Conservation (phyloP, 2,888 invertebrate genomes). For the Cremastinae sp. region DNA sequence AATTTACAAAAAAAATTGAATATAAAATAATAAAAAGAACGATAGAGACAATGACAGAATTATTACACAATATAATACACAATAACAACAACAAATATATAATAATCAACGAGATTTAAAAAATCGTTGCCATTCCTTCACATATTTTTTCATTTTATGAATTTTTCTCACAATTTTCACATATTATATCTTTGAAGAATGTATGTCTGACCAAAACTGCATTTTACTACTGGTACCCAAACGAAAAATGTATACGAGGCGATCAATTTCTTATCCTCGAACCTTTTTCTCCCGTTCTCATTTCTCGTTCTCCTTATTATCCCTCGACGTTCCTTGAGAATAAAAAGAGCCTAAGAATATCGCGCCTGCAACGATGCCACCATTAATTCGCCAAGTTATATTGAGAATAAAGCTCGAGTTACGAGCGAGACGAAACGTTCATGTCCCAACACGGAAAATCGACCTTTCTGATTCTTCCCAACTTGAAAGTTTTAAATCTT, state of each 20-base stretch:
- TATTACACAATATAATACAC: no score
- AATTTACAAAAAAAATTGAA: no score
- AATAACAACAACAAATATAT: no score
- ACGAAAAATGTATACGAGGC: neutral
- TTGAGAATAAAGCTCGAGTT: slow-evolving; percentile 74
- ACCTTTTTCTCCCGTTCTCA: slow-evolving; percentile 41
- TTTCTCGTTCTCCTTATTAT: slow-evolving; percentile 35
- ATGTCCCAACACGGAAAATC: slow-evolving; percentile 43
- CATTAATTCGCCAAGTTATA: slow-evolving; percentile 75
- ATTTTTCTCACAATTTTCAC: no score
- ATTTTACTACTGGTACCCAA: slow-evolving; percentile 53
- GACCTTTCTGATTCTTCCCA: slow-evolving; percentile 46
- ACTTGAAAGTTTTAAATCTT: slow-evolving; percentile 28
- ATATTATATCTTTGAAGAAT: no score
- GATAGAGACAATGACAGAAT: no score
- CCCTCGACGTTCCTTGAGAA: slow-evolving; percentile 63
- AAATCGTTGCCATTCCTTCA: no score
- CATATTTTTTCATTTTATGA: no score
- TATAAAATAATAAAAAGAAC: no score
- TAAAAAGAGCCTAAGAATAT: no score
- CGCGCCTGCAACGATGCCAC: slow-evolving; percentile 70
- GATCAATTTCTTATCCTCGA: slow-evolving; percentile 5
- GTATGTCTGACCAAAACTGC: slow-evolving; percentile 45
- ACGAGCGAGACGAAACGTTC: slow-evolving; percentile 65
- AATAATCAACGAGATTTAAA: no score